Base-by-base conservation (phyloP, 2,888 invertebrate species). In the Lysandra coridon region DNA sequence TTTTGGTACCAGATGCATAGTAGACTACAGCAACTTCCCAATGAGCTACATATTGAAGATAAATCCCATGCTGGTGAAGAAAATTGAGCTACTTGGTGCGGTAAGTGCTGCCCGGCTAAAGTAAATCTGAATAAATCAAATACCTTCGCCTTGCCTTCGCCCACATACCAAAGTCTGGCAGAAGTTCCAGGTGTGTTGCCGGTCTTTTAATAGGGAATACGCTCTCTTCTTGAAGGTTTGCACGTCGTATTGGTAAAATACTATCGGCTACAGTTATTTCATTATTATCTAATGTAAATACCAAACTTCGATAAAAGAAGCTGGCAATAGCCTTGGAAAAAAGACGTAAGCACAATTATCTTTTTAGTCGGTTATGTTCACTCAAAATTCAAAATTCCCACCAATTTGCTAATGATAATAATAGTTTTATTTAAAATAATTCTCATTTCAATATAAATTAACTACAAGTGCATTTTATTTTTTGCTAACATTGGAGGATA, bases 1-100 rank as follows among this genome's bases (percentile, higher is more conserved):
- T 76, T 76, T 76, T 76, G 76, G 76, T 17, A 7, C 10, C 17
- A 76, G 76, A 33, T 53, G 53, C 17, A 33, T 76, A 33, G 14
- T 76, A 2, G 76, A 76, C 53, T 53, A 14, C 17, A 53, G 6
- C 2, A 76, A 76, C 23, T 76, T 76, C 30, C 57, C 57, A 53
- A 14, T 76, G 23, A 76, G 53, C 76, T 76, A 53, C 30, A 33
- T 76, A 17, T 33, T 76, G 2, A 76, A 76, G 33, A 6, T 76
- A 17, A 76, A 76, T 14, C 76, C 76, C 6, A 76, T 53, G 53
- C 76, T 76, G 5, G 2, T 76, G 1, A 76, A 23, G 7, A 76
- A 76, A 76, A 30, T 76, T 53, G 76, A 76, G 30, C 30, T 7
- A 6, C 53, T 76, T 3, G 23, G 76, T 17, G 17, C 76, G 76